phyloP scores from a whole-genome alignment of 2,888 invertebrate species.

The Nesidiocoris tenuis region DNA sequence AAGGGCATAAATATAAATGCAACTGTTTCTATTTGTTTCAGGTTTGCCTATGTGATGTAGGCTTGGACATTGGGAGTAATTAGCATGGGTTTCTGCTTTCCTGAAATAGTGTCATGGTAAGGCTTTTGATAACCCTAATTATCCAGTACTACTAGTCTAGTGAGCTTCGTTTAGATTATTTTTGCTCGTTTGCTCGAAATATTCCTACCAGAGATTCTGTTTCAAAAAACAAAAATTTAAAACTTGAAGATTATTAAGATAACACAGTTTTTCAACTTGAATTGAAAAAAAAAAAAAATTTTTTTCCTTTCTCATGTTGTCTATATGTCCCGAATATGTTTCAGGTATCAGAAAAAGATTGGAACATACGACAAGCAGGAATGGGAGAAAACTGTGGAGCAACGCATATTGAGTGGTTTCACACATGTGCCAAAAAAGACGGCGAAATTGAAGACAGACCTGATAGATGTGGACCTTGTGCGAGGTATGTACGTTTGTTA shows the following conservation, averaged over 20 bases:
- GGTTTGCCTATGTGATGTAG: conserved; percentile 44
- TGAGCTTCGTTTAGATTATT: too few species aligned
- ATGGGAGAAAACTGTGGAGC: conserved; percentile 96
- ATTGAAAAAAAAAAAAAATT: too few species aligned
- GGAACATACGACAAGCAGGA: conserved; percentile 95
- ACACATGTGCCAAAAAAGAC: conserved; percentile 77
- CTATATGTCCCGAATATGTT: background rate
- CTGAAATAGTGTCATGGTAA: conserved; percentile 52
- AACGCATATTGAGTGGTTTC: conserved; percentile 81
- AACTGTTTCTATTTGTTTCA: conserved; percentile 24
- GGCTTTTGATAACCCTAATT: too few species aligned
- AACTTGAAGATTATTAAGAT: too few species aligned
- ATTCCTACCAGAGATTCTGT: too few species aligned
- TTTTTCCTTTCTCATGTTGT: background rate
- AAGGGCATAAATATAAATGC: too few species aligned
- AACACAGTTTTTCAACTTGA: too few species aligned
- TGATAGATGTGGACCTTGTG: conserved; percentile 94
- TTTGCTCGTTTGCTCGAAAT: too few species aligned
- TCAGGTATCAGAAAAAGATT: conserved; percentile 92
- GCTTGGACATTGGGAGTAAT: conserved; percentile 34
- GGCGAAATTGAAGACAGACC: conserved; percentile 80
- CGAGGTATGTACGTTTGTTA: conserved; percentile 73
- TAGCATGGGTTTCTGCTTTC: conserved; percentile 51
- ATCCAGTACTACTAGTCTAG: too few species aligned
- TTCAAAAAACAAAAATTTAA: too few species aligned